These are phyloP conservation scores for Podargus strigoides DNA, from an alignment of 2,797 vertebrate species.

Conservation along the genomic window DNA sequence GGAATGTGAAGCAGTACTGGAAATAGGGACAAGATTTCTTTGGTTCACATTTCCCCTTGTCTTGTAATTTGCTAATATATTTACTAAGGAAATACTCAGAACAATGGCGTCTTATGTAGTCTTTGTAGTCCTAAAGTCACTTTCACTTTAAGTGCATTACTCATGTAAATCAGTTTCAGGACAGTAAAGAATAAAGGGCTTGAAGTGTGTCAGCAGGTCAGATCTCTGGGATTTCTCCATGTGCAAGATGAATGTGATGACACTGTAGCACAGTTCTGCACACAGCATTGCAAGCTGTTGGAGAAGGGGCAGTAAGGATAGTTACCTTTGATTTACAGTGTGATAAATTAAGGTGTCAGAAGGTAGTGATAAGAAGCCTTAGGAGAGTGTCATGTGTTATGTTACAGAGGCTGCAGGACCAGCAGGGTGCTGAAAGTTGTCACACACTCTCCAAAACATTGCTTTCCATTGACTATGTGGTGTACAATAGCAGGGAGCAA, in stretches of 20 bases:
- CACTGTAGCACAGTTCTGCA: neutral
- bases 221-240: neutral
- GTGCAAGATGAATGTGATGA: neutral
- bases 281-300: neutral
- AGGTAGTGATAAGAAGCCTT: neutral
- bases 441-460: neutral
- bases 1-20: neutral
- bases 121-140: neutral
- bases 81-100: neutral
- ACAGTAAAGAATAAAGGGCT: neutral
- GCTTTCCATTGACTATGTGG: neutral
- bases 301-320: neutral
- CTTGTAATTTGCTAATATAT: neutral
- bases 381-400: neutral
- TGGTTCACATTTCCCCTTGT: neutral
- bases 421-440: neutral
- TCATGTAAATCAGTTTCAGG: neutral
- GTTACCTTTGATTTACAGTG: neutral
- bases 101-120: neutral
- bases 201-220: neutral
- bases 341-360: neutral
- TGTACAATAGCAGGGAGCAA: too few species aligned
- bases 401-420: neutral
- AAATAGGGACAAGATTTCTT: neutral
- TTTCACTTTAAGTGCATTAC: neutral